Evolutionary conservation across 2,113 vertebrate species (phyloP), one percentile per base, ranked within the genome.

Genomic region (Taurulus bubalis): DNA sequence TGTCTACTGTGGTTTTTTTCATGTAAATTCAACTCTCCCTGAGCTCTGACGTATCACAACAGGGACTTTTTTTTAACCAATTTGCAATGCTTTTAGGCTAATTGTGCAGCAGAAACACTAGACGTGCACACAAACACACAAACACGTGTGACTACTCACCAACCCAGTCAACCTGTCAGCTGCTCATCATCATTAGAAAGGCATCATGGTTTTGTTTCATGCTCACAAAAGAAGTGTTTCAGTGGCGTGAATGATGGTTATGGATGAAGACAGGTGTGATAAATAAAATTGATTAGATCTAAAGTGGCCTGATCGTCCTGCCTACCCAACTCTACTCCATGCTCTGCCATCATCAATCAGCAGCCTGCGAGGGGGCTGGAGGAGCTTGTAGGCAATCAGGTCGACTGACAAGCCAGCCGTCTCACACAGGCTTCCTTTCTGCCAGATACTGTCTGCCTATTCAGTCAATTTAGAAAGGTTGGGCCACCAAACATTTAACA

Each of bases 271-370:
- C 64, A 69, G 70, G 66, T 51, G 73, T 51, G 73, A 80, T 75
- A 82, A 85, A 85, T 86, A 55, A 67, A 85, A 87, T 80, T 60
- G 83, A 88, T 88, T 80, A 26, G 49, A 70, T n/a, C 67, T 58
- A 62, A 77, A 84, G 68, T 84, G 75, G 63, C 20, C 73, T 64
- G 58, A 60, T 83, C 81, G 70, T 80, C 56, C 77, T 22, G 22
- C 63, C 63, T 16, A 81, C 67, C 85, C 73, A 75, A 77, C 75
- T 82, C 76, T 36, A 45, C 76, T 80, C 75, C 67, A 56, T 56
- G 70, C 67, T 69, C 67, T 3, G 66, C 74, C 71, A 28, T 71
- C 79, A 82, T 90, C 84, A 81, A 86, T 90, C 87, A 82, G 62
- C 1, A 15, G 66, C 40, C 62, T 68, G 71, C 73, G 53, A 69